These are phyloP conservation scores for Psittacus erithacus DNA, from an alignment of 2,113 vertebrate species.

Conservation along the genomic window DNA sequence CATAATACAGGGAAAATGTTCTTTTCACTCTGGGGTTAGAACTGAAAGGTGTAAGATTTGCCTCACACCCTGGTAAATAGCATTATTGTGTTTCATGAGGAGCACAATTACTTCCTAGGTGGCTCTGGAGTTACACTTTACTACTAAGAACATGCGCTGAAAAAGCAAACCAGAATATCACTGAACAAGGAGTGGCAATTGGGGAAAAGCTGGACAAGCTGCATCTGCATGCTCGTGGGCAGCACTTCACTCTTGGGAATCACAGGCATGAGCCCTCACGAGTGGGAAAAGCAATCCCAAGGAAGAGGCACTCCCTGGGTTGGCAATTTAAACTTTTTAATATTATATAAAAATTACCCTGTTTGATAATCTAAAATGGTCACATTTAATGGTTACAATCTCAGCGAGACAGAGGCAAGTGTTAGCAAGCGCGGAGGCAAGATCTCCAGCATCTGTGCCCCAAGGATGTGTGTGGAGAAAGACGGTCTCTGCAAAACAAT, in stretches of 20 bases:
- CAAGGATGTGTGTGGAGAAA: neutral
- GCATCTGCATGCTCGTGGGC: fast-evolving
- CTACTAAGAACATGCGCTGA: neutral
- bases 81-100: neutral
- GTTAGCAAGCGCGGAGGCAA: fast-evolving
- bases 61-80: slow-evolving; percentile 6
- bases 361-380: neutral
- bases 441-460: fast-evolving
- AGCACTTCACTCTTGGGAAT: fast-evolving
- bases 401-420: fast-evolving
- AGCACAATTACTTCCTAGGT: slow-evolving; percentile 18
- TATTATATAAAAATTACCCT: neutral
- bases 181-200: fast-evolving
- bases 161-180: neutral
- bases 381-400: neutral
- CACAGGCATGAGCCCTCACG: fast-evolving
- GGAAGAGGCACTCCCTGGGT: neutral
- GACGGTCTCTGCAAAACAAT: neutral
- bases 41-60: neutral
- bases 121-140: neutral
- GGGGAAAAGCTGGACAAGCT: fast-evolving
- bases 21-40: slow-evolving; percentile 3
- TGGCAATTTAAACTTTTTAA: neutral
- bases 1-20: neutral
- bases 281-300: neutral